phyloP scores from a whole-genome alignment of 2,888 invertebrate species.

The Pycnomerus fuliginosus region DNA sequence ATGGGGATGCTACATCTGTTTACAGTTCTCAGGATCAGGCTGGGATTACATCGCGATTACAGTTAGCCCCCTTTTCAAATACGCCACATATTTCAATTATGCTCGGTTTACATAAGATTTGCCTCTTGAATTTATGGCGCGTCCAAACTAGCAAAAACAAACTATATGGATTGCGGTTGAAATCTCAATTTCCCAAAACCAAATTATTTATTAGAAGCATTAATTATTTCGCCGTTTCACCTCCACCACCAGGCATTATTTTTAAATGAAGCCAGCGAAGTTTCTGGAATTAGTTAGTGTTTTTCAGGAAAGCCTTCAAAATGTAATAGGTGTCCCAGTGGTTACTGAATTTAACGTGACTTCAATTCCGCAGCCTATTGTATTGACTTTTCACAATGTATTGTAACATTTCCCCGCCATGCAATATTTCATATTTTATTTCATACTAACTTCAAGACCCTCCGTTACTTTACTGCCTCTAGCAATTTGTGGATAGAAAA shows the following conservation, averaged over 20 bases:
- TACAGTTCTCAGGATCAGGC: conserved; percentile 38
- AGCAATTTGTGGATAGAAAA: no score
- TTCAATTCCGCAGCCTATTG: conserved; percentile 12
- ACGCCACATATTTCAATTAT: conserved; percentile 23
- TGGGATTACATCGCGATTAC: conserved; percentile 39
- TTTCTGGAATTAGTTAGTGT: conserved; percentile 3
- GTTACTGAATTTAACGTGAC: conserved; percentile 12
- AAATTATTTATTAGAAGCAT: no score
- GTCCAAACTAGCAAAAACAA: conserved; percentile 11
- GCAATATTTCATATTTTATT: conserved; percentile 15
- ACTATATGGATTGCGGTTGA: no score
- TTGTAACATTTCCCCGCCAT: conserved; percentile 10
- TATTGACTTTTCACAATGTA: conserved; percentile 12
- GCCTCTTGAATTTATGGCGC: conserved; percentile 10
- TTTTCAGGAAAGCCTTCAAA: conserved; percentile 7
- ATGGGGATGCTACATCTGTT: conserved; percentile 41
- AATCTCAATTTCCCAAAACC: no score
- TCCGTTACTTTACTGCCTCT: no score
- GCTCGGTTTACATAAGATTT: conserved; percentile 18
- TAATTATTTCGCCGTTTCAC: conserved; percentile 7
- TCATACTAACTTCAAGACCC: conserved; percentile 7
- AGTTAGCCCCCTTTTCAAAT: conserved; percentile 25
- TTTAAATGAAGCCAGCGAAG: conserved; percentile 4
- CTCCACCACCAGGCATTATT: no score
- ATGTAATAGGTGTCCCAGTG: conserved; percentile 6